These are phyloP conservation scores for Natrix natrix DNA, from an alignment of 2,797 vertebrate genomes.

Conservation along the genomic window DNA sequence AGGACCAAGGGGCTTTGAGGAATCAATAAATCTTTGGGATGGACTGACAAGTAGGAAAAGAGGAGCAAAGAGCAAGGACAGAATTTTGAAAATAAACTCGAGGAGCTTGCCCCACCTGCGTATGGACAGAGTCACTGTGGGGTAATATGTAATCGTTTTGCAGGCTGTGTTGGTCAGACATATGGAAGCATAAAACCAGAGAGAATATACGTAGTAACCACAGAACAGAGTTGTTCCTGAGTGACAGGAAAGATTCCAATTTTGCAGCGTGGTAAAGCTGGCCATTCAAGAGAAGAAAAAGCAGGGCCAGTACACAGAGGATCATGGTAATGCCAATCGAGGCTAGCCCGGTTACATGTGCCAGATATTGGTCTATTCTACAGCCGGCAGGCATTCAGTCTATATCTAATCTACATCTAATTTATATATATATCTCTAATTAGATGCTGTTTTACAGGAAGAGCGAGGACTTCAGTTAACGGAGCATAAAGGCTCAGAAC, in stretches of 20 bases:
- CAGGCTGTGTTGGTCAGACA: background rate
- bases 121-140: background rate
- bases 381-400: background rate
- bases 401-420: background rate
- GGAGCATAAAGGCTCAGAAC: background rate
- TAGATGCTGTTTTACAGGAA: background rate
- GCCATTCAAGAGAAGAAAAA: background rate
- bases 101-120: background rate
- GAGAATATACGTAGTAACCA: background rate
- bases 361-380: background rate
- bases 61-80: background rate
- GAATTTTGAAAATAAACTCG: background rate
- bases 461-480: background rate
- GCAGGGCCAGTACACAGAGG: too few relatives aligned
- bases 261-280: background rate
- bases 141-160: background rate
- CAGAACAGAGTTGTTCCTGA: background rate
- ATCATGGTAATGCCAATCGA: background rate
- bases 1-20: background rate
- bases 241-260: background rate
- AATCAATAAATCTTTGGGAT: background rate
- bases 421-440: background rate
- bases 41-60: background rate
- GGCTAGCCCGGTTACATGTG: background rate
- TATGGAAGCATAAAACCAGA: background rate